phyloP scores from a whole-genome alignment of 2,888 invertebrate species.

The Hemicrepidius hirtus region DNA sequence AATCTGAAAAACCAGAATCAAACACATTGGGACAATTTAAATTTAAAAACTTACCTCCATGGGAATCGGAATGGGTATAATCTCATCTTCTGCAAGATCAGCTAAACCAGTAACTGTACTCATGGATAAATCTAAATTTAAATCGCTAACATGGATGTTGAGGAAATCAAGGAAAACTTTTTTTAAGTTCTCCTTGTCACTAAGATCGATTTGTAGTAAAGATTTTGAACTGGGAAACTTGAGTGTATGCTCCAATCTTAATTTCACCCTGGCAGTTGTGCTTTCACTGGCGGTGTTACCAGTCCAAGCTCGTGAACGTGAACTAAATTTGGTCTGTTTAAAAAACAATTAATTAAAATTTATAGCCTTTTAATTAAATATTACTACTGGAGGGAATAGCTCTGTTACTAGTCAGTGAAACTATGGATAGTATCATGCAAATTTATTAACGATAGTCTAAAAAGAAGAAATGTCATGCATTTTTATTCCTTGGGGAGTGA shows the following conservation, averaged over 20 bases:
- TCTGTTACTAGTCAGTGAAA: not conserved
- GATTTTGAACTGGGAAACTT: slow-evolving; percentile 68
- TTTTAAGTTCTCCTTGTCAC: slow-evolving; percentile 70
- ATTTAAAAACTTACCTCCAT: slow-evolving; percentile 77
- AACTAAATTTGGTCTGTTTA: slow-evolving; percentile 85
- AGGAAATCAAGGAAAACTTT: slow-evolving; percentile 74
- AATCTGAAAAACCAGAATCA: slow-evolving; percentile 73
- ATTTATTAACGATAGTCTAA: not conserved
- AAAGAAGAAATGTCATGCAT: too few species aligned
- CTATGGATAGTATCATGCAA: slow-evolving; percentile 24
- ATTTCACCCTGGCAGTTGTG: slow-evolving; percentile 75
- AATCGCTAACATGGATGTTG: slow-evolving; percentile 79
- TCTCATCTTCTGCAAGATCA: slow-evolving; percentile 92
- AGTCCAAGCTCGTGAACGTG: slow-evolving; percentile 87
- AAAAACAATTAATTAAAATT: slow-evolving; percentile 51
- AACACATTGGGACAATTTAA: not conserved
- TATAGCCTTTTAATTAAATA: not conserved
- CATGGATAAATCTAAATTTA: slow-evolving; percentile 83
- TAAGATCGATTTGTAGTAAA: slow-evolving; percentile 68
- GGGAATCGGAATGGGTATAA: slow-evolving; percentile 86
- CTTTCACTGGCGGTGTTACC: slow-evolving; percentile 75
- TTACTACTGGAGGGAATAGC: slow-evolving; percentile 26
- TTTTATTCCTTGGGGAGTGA: too few species aligned
- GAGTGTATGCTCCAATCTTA: slow-evolving; percentile 78
- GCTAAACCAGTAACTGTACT: slow-evolving; percentile 87